A percentile compares a stretch with the other conserved stretches of the same genome.
These are phyloP conservation scores for Busseola fusca DNA, from an alignment of 2,888 invertebrate species.

Conservation along the genomic window DNA sequence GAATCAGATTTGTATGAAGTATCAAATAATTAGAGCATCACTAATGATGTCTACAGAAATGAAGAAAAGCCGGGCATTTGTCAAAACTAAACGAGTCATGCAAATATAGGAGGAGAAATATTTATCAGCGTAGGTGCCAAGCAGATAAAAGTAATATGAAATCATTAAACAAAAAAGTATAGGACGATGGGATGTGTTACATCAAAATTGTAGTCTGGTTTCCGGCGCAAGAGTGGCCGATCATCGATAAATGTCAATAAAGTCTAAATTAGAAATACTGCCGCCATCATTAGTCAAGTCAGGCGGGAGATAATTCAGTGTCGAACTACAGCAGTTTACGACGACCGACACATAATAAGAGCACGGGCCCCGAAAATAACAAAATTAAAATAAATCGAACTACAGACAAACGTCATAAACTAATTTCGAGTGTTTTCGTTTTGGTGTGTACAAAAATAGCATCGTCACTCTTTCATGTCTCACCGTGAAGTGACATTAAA, in stretches of 20 bases:
- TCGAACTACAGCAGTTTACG: conserved; percentile 79
- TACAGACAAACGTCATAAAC: conserved; percentile 89
- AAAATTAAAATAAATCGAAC: conserved; percentile 89
- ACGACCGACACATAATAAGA: conserved; percentile 82
- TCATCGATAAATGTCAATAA: conserved; percentile 80
- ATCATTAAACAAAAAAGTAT: conserved; percentile 7
- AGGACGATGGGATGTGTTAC: conserved; percentile 20
- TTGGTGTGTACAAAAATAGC: conserved; percentile 87
- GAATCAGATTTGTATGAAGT: conserved; percentile 29
- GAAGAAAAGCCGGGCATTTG: conserved; percentile 31
- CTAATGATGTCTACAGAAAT: conserved; percentile 21
- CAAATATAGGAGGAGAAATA: conserved; percentile 12
- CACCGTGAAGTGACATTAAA: conserved; percentile 86
- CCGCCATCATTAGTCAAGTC: conserved; percentile 79
- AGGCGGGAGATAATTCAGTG: conserved; percentile 82
- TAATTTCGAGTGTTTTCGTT: conserved; percentile 89
- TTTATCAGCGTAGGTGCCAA: background rate
- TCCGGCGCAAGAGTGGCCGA: conserved; percentile 64
- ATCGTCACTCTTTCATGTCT: conserved; percentile 88
- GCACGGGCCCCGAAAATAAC: conserved; percentile 85
- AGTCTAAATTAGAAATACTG: conserved; percentile 72
- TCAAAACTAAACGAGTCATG: conserved; percentile 32
- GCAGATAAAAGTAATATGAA: conserved; percentile 13
- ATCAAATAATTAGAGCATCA: conserved; percentile 31
- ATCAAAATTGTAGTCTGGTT: conserved; percentile 33